Evolutionary conservation across 2,797 vertebrate species (phyloP).

Genomic region (Phrynocephalus guinanensis): DNA sequence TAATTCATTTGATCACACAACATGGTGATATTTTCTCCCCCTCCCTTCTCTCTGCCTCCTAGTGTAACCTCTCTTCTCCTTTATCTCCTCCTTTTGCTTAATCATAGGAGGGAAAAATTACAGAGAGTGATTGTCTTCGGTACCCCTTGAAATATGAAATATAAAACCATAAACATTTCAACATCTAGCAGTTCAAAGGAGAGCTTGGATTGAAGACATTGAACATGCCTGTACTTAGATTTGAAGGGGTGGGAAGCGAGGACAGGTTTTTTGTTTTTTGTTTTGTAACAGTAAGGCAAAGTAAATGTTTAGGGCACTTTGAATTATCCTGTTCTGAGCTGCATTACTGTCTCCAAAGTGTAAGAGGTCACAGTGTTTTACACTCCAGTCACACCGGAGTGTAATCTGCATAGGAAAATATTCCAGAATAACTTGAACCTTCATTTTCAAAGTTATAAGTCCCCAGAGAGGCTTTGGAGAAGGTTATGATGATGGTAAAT

Average conservation of each 20-base stretch:
- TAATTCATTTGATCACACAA: conserved; percentile 58
- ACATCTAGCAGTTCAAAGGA: conserved; percentile 68
- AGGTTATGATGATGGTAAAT: conserved; percentile 55
- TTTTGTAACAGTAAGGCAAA: conserved; percentile 56
- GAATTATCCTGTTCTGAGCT: conserved; percentile 47
- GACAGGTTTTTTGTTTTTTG: conserved; percentile 8
- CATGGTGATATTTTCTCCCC: conserved; percentile 47
- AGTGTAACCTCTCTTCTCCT: conserved; percentile 30
- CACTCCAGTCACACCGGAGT: conserved; percentile 24
- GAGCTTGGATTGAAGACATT: conserved; percentile 69
- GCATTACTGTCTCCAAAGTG: conserved; percentile 46
- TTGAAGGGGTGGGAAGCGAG: conserved; percentile 50
- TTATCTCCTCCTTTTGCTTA: conserved; percentile 53
- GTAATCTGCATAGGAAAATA: conserved; percentile 59
- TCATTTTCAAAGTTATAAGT: conserved; percentile 61
- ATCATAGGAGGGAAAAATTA: conserved; percentile 30
- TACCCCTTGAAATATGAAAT: conserved; percentile 79
- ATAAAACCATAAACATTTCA: conserved; percentile 79
- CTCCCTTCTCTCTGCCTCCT: conserved; percentile 50
- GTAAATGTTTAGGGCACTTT: conserved; percentile 66
- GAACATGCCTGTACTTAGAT: conserved; percentile 62
- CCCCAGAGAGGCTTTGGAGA: conserved; percentile 56
- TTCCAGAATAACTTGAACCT: conserved; percentile 64
- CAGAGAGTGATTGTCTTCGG: conserved; percentile 69
- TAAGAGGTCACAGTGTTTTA: conserved; percentile 42